Percentiles rank a stretch among this genome's conserved stretches.
Evolutionary conservation across 1,140 invertebrate species (phyloP).

Genomic region (Drosophila lacteicornis): DNA sequence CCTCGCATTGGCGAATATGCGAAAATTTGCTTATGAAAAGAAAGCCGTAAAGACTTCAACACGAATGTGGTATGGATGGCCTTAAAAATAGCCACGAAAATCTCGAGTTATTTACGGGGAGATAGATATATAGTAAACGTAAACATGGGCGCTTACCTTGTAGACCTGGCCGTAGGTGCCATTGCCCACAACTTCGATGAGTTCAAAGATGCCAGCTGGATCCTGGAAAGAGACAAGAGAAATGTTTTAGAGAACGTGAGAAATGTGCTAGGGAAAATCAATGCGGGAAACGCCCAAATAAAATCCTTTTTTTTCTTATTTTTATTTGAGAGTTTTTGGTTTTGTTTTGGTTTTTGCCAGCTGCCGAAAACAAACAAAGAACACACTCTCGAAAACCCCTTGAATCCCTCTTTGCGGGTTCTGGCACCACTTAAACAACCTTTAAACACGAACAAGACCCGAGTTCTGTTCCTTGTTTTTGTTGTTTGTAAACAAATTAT

Average conservation of each 20-base stretch:
- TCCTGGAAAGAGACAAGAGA: conserved; percentile 89
- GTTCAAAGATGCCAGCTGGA: conserved; percentile 99
- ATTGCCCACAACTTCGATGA: conserved; percentile 99
- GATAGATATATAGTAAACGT: not conserved
- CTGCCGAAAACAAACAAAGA: conserved; percentile 39
- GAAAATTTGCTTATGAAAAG: conserved; percentile 46
- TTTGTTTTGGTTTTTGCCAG: conserved; percentile 5
- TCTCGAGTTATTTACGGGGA: conserved; percentile 5
- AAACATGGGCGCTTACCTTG: conserved; percentile 90
- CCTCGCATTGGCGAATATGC: conserved; percentile 1
- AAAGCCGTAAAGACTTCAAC: conserved; percentile 34
- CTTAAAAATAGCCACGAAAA: conserved; percentile 23
- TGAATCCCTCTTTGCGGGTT: conserved; percentile 10
- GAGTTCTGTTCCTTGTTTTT: conserved; percentile 30
- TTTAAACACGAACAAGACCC: conserved; percentile 25
- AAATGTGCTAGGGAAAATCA: conserved; percentile 25
- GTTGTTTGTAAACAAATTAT: conserved; percentile 76
- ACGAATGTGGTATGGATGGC: conserved; percentile 15
- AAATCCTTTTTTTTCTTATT: conserved; percentile 20
- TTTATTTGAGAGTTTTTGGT: not conserved
- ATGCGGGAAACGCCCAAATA: conserved; percentile 48
- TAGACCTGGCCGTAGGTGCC: conserved; percentile 99
- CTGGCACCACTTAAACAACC: conserved; percentile 20
- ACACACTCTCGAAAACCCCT: conserved; percentile 13
- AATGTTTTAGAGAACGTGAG: conserved; percentile 40